Percentiles rank a stretch among this genome's conserved stretches.
Evolutionary conservation across 2,113 vertebrate species (phyloP).

Genomic region (Todiramphus chloris): DNA sequence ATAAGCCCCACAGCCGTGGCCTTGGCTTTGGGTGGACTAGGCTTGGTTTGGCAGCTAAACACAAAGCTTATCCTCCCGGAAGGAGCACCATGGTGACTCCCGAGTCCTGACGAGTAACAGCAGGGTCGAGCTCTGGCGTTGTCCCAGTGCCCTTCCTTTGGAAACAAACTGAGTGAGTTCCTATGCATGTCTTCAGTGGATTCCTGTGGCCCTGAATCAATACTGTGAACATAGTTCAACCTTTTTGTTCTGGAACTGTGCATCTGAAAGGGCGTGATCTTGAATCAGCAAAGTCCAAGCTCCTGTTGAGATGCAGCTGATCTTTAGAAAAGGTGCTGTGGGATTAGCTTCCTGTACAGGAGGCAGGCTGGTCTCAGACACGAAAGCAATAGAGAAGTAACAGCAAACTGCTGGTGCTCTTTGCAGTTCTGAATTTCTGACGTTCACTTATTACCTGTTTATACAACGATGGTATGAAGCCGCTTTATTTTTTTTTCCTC

Average conservation of each 20-base stretch:
- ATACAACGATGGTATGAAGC: background rate
- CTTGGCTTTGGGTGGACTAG: background rate
- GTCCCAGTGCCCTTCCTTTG: background rate
- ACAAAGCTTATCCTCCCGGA: background rate
- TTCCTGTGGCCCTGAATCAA: background rate
- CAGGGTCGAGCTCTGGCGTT: background rate
- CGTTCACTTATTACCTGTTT: background rate
- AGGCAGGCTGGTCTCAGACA: background rate
- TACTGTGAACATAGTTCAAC: background rate
- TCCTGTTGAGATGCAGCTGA: background rate
- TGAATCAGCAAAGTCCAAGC: background rate
- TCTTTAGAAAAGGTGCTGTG: background rate
- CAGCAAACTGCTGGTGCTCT: background rate
- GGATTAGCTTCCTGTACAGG: background rate
- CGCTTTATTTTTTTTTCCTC: background rate
- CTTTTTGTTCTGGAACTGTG: background rate
- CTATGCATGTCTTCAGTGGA: background rate
- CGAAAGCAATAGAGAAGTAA: background rate
- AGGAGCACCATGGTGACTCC: too few species aligned
- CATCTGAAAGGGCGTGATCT: background rate
- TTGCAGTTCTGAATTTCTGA: background rate
- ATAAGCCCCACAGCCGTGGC: rapidly evolving
- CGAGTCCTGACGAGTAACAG: background rate
- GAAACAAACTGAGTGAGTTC: background rate
- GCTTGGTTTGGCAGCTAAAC: background rate